phyloP scores from a whole-genome alignment of 2,113 vertebrate genomes.

The Tupaia chinensis region DNA sequence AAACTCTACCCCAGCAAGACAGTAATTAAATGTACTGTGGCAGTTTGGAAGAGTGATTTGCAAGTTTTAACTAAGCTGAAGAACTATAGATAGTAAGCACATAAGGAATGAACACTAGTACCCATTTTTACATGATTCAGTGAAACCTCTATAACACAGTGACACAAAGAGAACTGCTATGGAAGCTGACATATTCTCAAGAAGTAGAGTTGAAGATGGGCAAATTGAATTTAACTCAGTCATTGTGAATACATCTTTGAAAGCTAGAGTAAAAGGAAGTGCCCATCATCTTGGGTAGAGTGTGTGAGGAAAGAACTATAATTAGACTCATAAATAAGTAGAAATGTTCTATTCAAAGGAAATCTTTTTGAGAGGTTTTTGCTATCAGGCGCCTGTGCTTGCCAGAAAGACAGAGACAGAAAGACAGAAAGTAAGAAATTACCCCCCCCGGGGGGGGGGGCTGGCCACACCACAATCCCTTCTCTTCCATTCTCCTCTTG shows the following conservation, averaged over 20 bases:
- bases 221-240: slow-evolving; percentile 53
- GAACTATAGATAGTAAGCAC: not conserved
- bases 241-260: slow-evolving; percentile 67
- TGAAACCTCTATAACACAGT: slow-evolving; percentile 15
- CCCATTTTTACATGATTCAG: slow-evolving; percentile 40
- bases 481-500: too few species aligned
- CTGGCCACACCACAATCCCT: too few species aligned
- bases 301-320: slow-evolving; percentile 25
- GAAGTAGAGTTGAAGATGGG: not conserved
- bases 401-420: too few species aligned
- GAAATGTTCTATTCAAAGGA: slow-evolving; percentile 1
- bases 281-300: slow-evolving; percentile 19
- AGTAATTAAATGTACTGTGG: slow-evolving; percentile 64
- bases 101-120: slow-evolving; percentile 33
- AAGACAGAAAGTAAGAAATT: too few species aligned
- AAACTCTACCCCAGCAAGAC: slow-evolving; percentile 21
- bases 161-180: not conserved
- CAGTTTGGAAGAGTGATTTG: slow-evolving; percentile 68
- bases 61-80: slow-evolving; percentile 56
- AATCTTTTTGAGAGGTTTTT: too few species aligned
- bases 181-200: slow-evolving; percentile 1
- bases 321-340: slow-evolving; percentile 62
- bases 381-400: too few species aligned
- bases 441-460: too few species aligned
- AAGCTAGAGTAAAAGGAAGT: slow-evolving; percentile 32